These are phyloP conservation scores for Tyrannus savana DNA, from an alignment of 2,113 vertebrate species.

Conservation along the genomic window DNA sequence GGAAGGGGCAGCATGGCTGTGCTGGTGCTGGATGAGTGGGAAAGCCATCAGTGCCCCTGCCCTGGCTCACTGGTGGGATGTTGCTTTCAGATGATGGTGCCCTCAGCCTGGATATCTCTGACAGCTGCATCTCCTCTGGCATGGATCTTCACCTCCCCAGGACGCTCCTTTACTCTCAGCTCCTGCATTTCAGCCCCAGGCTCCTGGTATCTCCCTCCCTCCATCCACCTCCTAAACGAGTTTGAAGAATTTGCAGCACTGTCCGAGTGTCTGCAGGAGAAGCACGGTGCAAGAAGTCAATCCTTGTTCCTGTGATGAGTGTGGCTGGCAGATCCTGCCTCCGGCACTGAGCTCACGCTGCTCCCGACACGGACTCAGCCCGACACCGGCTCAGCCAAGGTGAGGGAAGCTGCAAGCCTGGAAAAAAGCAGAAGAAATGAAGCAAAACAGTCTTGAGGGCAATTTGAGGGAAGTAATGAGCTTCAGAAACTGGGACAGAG, in stretches of 20 bases:
- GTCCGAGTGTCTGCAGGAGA: neutral
- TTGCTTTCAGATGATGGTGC: neutral
- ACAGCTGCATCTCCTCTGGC: neutral
- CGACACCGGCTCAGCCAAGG: accelerated
- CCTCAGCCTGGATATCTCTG: neutral
- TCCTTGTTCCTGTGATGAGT: neutral
- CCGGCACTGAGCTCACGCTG: accelerated
- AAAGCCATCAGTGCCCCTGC: neutral
- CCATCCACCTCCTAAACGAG: neutral
- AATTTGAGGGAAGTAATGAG: neutral
- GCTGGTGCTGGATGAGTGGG: neutral
- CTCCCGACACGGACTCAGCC: neutral
- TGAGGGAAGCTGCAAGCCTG: neutral
- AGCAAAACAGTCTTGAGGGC: neutral
- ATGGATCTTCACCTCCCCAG: accelerated
- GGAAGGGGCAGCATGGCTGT: neutral
- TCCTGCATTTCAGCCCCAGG: neutral
- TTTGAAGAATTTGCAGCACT: neutral
- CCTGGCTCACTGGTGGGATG: neutral
- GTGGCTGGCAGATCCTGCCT: neutral
- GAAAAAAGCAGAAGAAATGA: neutral
- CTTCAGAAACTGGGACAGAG: neutral
- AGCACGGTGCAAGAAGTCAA: neutral
- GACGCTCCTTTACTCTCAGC: neutral
- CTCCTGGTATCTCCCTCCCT: neutral